phyloP scores from a whole-genome alignment of 2,888 invertebrate genomes.

The Adela reaumurella region DNA sequence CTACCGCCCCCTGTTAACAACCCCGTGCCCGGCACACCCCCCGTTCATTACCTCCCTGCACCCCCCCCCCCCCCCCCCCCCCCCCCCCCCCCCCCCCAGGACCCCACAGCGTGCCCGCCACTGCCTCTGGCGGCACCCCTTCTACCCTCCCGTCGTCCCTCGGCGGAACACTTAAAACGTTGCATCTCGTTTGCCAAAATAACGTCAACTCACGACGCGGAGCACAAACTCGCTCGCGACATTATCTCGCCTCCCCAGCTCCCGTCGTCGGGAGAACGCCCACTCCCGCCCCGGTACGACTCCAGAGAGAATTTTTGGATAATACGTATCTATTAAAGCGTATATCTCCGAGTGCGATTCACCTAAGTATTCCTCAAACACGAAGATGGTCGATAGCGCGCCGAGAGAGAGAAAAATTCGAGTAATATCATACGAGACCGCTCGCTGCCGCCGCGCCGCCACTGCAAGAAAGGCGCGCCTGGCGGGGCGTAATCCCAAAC shows the following conservation, averaged over 20 bases:
- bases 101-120: neutral
- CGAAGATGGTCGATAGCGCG: conserved; percentile 41
- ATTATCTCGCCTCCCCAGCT: too few relatives aligned
- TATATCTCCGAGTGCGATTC: conserved; percentile 41
- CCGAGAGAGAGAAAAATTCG: conserved; percentile 34
- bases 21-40: too few relatives aligned
- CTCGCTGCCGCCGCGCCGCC: neutral
- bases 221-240: too few relatives aligned
- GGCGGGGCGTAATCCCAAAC: neutral
- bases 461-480: neutral
- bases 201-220: conserved; percentile 22
- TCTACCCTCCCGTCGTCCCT: neutral
- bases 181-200: conserved; percentile 29
- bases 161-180: conserved; percentile 19
- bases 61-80: neutral
- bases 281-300: conserved; percentile 3
- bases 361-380: conserved; percentile 53
- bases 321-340: conserved; percentile 52
- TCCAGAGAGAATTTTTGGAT: conserved; percentile 33
- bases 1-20: too few relatives aligned
- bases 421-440: conserved; percentile 16
- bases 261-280: too few relatives aligned
- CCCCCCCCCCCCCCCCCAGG: neutral
- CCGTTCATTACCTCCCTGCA: too few relatives aligned
- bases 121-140: neutral